Evolutionary conservation across 2,797 vertebrate genomes (phyloP).

Genomic region (Cyclura pinguis): DNA sequence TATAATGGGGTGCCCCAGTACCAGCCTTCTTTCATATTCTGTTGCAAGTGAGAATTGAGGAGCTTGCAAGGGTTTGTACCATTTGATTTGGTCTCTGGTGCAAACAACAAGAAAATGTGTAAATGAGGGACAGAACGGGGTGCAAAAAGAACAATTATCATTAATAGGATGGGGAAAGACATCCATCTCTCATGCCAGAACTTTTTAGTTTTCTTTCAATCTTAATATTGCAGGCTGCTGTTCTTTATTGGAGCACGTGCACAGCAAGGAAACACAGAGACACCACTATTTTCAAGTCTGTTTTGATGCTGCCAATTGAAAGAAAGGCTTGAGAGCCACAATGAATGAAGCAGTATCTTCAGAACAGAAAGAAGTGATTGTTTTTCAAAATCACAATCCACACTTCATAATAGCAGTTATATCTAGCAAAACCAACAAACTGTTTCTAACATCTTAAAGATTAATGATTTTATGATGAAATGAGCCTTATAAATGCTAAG

Average conservation of each 20-base stretch:
- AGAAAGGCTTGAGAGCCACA: not conserved
- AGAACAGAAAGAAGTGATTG: not conserved
- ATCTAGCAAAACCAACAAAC: not conserved
- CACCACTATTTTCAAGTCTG: not conserved
- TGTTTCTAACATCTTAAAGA: not conserved
- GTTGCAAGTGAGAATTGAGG: not conserved
- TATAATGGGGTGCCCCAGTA: not conserved
- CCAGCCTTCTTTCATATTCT: not conserved
- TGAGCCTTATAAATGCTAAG: not conserved
- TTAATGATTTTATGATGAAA: not conserved
- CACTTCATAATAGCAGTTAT: not conserved
- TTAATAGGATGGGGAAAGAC: not conserved
- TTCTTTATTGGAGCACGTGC: not conserved
- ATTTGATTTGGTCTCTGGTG: constrained; percentile 19
- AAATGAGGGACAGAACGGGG: not conserved
- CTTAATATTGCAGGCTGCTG: not conserved
- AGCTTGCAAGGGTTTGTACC: constrained; percentile 2
- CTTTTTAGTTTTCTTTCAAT: constrained; percentile 14
- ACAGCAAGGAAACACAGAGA: not conserved
- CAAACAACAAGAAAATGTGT: not conserved
- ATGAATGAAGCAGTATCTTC: not conserved
- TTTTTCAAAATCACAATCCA: not conserved
- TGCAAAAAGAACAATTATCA: constrained; percentile 3
- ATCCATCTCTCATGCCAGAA: constrained; percentile 20
- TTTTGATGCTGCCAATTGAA: constrained; percentile 7